Conservation (phyloP, 2,888 invertebrate genomes). For the Thalpophila matura region DNA sequence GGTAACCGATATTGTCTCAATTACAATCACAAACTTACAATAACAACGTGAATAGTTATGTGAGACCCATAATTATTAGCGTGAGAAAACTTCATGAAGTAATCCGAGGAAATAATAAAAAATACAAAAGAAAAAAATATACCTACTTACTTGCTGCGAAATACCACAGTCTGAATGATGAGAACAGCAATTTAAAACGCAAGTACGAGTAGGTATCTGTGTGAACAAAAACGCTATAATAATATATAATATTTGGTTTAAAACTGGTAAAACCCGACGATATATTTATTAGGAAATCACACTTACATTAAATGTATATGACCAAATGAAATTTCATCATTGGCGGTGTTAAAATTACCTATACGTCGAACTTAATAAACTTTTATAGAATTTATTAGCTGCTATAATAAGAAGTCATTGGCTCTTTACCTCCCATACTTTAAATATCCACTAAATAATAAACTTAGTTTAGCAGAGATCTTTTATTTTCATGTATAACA, state of each 20-base stretch:
- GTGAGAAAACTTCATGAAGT: too few relatives aligned
- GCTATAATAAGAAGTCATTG: slow-evolving; percentile 10
- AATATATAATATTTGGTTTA: slow-evolving; percentile 1
- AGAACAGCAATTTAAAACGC: too few relatives aligned
- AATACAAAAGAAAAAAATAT: too few relatives aligned
- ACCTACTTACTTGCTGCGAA: too few relatives aligned
- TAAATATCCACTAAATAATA: not conserved
- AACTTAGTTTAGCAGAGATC: not conserved
- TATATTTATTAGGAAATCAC: slow-evolving; percentile 12
- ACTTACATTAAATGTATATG: slow-evolving; percentile 3
- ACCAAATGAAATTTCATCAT: slow-evolving; percentile 29
- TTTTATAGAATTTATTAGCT: slow-evolving; percentile 17
- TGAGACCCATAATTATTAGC: too few relatives aligned
- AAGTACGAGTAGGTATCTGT: too few relatives aligned
- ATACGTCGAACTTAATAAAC: slow-evolving; percentile 15
- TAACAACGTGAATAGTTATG: too few relatives aligned
- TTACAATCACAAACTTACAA: too few relatives aligned
- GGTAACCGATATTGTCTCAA: too few relatives aligned
- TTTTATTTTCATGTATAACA: slow-evolving; percentile 1
- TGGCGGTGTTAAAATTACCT: slow-evolving; percentile 4
- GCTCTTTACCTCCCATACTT: not conserved
- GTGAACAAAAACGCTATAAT: too few relatives aligned
- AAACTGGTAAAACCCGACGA: slow-evolving; percentile 6
- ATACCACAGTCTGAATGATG: too few relatives aligned
- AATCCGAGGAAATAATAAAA: too few relatives aligned